phyloP scores from a whole-genome alignment of 2,113 vertebrate species.

The Oriolus oriolus region DNA sequence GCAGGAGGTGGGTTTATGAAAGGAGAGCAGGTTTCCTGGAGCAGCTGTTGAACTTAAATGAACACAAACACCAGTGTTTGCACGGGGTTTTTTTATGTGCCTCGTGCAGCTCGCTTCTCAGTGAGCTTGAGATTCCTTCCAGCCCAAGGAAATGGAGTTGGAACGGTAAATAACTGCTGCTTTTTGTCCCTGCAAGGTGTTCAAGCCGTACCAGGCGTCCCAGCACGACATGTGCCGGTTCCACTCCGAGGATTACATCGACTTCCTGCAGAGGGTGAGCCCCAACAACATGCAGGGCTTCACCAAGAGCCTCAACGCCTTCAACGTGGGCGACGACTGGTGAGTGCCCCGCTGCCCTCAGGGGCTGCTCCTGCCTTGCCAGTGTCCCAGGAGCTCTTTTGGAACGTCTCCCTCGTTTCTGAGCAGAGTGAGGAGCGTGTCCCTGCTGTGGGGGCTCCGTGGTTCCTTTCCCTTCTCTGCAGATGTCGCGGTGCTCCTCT shows the following conservation, averaged over 20 bases:
- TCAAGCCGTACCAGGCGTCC: constrained; percentile 96
- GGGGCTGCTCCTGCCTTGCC: neutral
- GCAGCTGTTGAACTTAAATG: neutral
- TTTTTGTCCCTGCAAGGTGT: constrained; percentile 78
- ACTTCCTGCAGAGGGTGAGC: constrained; percentile 97
- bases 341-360: constrained; percentile 67
- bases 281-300: constrained; percentile 99
- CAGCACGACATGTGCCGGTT: constrained; percentile 99
- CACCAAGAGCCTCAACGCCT: constrained; percentile 97
- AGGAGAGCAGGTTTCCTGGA: neutral
- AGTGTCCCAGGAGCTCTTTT: accelerated
- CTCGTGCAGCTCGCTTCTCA: accelerated
- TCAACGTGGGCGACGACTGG: constrained; percentile 98
- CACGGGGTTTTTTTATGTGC: accelerated
- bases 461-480: neutral
- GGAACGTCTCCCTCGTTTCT: too few relatives aligned
- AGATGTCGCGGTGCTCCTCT: neutral
- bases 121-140: neutral
- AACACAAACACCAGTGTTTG: accelerated
- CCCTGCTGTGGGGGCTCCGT: neutral
- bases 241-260: constrained; percentile 98
- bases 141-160: accelerated
- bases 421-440: accelerated
- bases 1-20: neutral
- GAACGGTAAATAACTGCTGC: neutral